Evolutionary conservation across 92 coral and sea anemone species (phyloP).

Genomic region (Zoanthus sansibaricus): DNA sequence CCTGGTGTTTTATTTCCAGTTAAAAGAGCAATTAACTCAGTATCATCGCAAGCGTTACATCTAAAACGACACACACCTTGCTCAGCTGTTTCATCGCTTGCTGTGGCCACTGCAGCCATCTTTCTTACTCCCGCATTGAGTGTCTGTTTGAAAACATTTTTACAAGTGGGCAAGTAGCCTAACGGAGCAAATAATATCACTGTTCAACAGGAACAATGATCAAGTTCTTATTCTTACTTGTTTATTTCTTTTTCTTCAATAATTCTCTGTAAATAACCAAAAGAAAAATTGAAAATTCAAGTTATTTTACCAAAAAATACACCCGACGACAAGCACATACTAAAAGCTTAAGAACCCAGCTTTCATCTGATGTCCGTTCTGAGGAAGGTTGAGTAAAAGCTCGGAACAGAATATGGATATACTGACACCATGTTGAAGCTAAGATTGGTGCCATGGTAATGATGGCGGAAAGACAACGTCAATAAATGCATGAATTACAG

Average conservation of each 20-base stretch:
- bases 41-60: slow-evolving; percentile 25
- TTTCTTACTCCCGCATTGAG: background rate
- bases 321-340: no score
- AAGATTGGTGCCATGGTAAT: background rate
- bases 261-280: background rate
- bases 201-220: background rate
- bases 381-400: background rate
- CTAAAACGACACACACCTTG: slow-evolving; percentile 23
- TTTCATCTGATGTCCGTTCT: no score
- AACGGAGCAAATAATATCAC: background rate
- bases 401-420: background rate
- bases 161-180: background rate
- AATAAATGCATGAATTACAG: background rate
- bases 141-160: slow-evolving; percentile 25
- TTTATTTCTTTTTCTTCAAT: background rate
- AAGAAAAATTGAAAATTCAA: no score
- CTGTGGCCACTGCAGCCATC: background rate
- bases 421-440: background rate
- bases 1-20: slow-evolving; percentile 17
- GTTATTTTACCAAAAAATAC: no score
- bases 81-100: background rate
- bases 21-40: slow-evolving; percentile 8
- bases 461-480: slow-evolving; percentile 6
- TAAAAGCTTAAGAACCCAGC: no score
- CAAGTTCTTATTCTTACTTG: background rate